Evolutionary conservation across 2,888 invertebrate genomes (phyloP), one percentile per base, ranked within the genome.

Genomic region (Asteroscopus sphinx): DNA sequence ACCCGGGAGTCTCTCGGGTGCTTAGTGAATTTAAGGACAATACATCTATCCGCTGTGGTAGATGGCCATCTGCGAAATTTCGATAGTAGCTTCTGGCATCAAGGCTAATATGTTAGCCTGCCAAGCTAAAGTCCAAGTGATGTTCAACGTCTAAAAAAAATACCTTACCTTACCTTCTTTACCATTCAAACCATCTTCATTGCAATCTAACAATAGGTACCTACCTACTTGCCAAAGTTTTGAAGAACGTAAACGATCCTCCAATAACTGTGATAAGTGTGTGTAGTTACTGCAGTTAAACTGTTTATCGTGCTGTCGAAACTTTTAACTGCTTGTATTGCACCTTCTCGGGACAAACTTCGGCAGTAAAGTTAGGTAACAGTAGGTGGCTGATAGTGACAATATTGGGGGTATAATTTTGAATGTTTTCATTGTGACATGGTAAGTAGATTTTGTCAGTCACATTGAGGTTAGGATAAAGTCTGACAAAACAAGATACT

Each of bases 281-380:
- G 35, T 7, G 21, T 60, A 30, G 21, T n/a, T 37, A 44, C 30
- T 49, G 44, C 39, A 60, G 44, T 49, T 61, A 68, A 49, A 35
- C 60, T 35, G 61, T 63, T 60, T 68, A 60, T 35, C 44, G 40
- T 21, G 39, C 49, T 32, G 35, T 68, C 68, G 35, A 40, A 60
- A 49, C 68, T 44, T 68, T 63, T 40, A 7, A 35, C 44, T 48
- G 30, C 25, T 21, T 11, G 35, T 28, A 17, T 13, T 21, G 44
- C 21, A 21, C 21, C 32, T 28, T 9, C 16, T n/a, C 13, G 32
- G 17, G 30, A 1, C 6, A 8, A 26, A 60, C 12, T 65, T 44
- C 21, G 2, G 15, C 7, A 33, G 7, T 16, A 17, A 35, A 44
- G 28, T 28, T 3, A 3, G 21, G 21, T 21, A 21, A 3, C 21